Base-by-base conservation (phyloP, 2,797 vertebrate genomes). In the Malurus leucopterus region DNA sequence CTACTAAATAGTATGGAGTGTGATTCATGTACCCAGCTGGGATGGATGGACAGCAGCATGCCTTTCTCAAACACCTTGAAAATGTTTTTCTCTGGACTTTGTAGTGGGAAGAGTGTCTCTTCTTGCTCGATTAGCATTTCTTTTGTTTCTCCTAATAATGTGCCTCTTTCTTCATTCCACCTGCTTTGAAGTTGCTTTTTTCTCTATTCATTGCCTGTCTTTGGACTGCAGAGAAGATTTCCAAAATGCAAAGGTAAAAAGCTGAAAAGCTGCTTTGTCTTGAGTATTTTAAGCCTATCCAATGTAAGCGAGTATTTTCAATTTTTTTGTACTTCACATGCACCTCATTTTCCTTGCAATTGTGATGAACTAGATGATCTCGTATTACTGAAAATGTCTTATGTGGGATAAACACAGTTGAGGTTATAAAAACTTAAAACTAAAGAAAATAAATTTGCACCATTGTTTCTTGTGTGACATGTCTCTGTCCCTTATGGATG, bases 391-490 rank as follows among this genome's bases (percentile, higher is more conserved):
- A 57, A 89, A 81, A 87, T 92, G 82, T 90, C 67, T 78, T 88
- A 55, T 3, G 17, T 90, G 84, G 80, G 90, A 49, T 70, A 73
- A 92, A 91, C 46, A 54, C 77, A 93, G 80, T 55, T 87, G 91
- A 93, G 74, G 89, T 86, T 94, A 92, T 85, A 62, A 91, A 91
- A 88, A 69, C 26, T 62, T 86, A 62, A 87, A 77, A 79, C 36
- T 81, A 50, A 92, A 86, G 86, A 91, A 92, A 91, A 94, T 94
- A 94, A 93, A 95, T 84, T 59, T 91, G 62, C 69, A n/a, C 71
- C 78, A 46, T 71, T 94, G 53, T 91, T 95, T 91, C 75, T 62
- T 69, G 82, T 78, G 82, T 91, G 88, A 92, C 40, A 84, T 92
- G 92, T 94, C 78, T 93, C 75, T 90, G 90, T 89, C 84, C 90